Evolutionary conservation across 2,113 vertebrate genomes (phyloP), one percentile per base, ranked within the genome.

Genomic region (Festucalex cinctus): DNA sequence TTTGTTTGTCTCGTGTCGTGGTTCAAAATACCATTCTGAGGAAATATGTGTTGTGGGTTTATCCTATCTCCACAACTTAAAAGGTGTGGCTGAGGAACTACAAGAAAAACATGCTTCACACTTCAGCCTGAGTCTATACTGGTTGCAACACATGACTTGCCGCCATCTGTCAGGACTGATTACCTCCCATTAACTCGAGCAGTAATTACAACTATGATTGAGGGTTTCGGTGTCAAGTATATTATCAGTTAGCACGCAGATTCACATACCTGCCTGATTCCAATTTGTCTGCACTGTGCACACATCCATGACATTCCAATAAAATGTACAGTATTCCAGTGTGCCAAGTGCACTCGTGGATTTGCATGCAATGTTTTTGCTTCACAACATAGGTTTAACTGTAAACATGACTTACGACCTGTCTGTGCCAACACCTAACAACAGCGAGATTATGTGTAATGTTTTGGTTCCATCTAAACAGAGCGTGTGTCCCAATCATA

Each of bases 141-240:
- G 63, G 65, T 75, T 63, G 22, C 66, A 67, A 75, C 72, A 73
- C 67, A 69, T 67, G 83, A 69, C 63, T 20, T 39, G 20, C 44
- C 51, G 35, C 56, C 49, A 9, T 61, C 63, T 65, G 76, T 73
- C 71, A 70, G 46, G 36, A 77, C 1, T 44, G 26, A 71, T 36
- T 73, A 65, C 62, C 41, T 71, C 67, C 64, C 24, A 63, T 51
- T 39, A 51, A 41, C 58, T 57, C 35, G 16, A 70, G 19, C 66
- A 65, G 73, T 76, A 79, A 87, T 83, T 83, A 75, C 81, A 73
- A 63, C 26, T 36, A 46, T 83, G 79, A 81, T 83, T 75, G 76
- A 83, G 74, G 69, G 65, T 73, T 63, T 14, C 65, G 32, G 9
- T 66, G 68, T 70, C 70, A 78, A 69, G 66, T 57, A 49, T 3